Conservation (phyloP, 92 coral and sea anemone genomes). For the Phenganax marumi region DNA sequence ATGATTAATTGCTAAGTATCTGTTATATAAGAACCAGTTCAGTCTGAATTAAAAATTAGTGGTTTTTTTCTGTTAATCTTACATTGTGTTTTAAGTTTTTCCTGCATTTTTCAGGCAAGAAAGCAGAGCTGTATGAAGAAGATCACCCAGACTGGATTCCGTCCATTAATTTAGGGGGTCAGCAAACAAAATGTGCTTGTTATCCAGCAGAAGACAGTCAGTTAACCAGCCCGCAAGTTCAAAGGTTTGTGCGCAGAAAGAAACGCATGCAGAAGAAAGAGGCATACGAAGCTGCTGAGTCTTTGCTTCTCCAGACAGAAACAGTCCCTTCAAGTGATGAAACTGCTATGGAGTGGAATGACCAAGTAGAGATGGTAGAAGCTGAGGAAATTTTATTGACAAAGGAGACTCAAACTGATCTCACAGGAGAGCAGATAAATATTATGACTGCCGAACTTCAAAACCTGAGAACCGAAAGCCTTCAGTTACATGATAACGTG, state of each 20-base stretch:
- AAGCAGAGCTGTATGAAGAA: constrained; percentile 5
- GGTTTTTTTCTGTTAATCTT: background rate
- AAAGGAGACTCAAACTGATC: constrained; percentile 2
- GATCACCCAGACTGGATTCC: background rate
- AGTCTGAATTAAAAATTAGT: background rate
- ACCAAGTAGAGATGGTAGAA: background rate
- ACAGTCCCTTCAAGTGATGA: background rate
- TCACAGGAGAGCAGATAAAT: background rate
- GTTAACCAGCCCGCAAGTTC: background rate
- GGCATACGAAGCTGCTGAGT: background rate
- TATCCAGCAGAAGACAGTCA: background rate
- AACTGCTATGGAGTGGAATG: background rate
- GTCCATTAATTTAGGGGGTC: background rate
- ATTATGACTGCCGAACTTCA: background rate
- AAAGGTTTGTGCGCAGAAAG: background rate
- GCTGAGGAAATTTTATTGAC: background rate
- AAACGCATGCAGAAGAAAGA: background rate
- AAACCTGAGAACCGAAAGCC: background rate
- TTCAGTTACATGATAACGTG: background rate
- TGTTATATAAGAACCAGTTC: no score
- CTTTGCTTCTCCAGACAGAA: background rate
- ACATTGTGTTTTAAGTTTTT: background rate
- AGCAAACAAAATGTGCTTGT: background rate
- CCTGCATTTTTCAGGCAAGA: background rate
- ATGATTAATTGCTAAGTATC: no score